Base-by-base conservation (phyloP, 2,888 invertebrate species). In the Xylota sylvarum region DNA sequence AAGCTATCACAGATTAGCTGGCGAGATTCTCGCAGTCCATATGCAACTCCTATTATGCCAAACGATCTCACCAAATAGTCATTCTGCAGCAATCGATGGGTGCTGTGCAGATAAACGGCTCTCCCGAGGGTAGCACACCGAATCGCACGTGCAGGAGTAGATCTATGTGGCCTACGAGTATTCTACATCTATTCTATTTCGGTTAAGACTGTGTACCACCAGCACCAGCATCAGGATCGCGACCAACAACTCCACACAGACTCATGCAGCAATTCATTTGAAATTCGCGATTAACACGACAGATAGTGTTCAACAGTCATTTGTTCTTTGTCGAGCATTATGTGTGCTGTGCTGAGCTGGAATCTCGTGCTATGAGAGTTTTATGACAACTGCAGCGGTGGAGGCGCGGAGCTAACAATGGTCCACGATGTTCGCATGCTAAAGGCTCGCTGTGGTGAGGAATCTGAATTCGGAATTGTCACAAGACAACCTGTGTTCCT, bases 301-400 rank as follows among this genome's bases (percentile, higher is more conserved):
- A 83, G 89, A 89, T 89, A 88, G 83, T 89, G 89, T 89, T 88
- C 88, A 87, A 88, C 88, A 89, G 89, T 89, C 89, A 89, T 89
- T 89, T 89, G 88, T 89, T 89, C 83, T 88, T 89, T 89, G 88
- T 88, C 88, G 88, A 88, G 88, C 88, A 88, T 88, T 88, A 88
- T 88, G 86, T 87, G 86, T 72, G 46, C 82, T 77, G 88, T 58
- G 65, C 80, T 40, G 76, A 83, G 78, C 81, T 77, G 88, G 84
- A 80, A 88, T 88, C 87, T 83, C 85, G 77, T 88, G 87, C 88
- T 88, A 88, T 88, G 88, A 88, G 85, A 88, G 73, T 88, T 88
- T 88, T 88, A 88, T 88, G 88, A 88, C 88, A 88, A 88, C 88
- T 81, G 67, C 52, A 50, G 72, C 77, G 70, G 79, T 14, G 69